A percentile compares a stretch with the other conserved stretches of the same genome.
Conservation (phyloP, 2,888 invertebrate genomes). For the Aphodius sticticus region DNA sequence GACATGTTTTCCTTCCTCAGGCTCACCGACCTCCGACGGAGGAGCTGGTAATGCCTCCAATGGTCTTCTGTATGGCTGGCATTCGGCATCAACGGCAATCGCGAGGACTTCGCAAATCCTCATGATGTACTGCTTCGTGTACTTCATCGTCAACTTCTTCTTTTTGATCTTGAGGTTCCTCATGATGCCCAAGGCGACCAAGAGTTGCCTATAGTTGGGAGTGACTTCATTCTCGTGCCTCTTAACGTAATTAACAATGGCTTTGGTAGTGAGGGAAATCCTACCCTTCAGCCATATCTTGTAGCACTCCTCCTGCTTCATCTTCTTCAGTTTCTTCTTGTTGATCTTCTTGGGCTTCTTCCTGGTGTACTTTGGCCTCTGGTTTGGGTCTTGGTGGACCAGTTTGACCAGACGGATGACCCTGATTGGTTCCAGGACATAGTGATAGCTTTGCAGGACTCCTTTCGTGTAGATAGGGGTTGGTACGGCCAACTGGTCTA, state of each 20-base stretch:
- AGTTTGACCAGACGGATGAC: conserved; percentile 41
- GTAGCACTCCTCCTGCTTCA: conserved; percentile 25
- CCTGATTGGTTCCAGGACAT: conserved; percentile 39
- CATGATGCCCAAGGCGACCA: conserved; percentile 37
- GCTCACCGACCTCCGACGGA: conserved; percentile 17
- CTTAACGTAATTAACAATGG: conserved; percentile 27
- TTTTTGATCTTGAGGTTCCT: conserved; percentile 29
- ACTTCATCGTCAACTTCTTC: conserved; percentile 29
- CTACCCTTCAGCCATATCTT: conserved; percentile 32
- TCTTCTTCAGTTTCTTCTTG: conserved; percentile 31
- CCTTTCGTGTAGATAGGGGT: conserved; percentile 29
- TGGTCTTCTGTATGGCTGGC: conserved; percentile 37
- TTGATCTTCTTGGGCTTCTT: conserved; percentile 32
- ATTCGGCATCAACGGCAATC: conserved; percentile 37
- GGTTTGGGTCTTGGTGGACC: conserved; percentile 38
- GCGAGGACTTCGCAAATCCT: conserved; percentile 40
- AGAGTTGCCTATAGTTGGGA: conserved; percentile 41
- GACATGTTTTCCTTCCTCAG: conserved; percentile 31
- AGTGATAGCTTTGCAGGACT: conserved; percentile 36
- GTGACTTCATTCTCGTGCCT: conserved; percentile 22
- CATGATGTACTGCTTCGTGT: conserved; percentile 37
- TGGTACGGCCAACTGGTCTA: conserved; percentile 39
- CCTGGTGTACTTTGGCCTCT: conserved; percentile 29
- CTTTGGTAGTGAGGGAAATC: conserved; percentile 18
- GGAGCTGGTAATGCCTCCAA: conserved; percentile 8